Percentiles rank a stretch among this genome's conserved stretches.
phyloP scores from a whole-genome alignment of 2,797 vertebrate genomes.

The Diceros bicornis region DNA sequence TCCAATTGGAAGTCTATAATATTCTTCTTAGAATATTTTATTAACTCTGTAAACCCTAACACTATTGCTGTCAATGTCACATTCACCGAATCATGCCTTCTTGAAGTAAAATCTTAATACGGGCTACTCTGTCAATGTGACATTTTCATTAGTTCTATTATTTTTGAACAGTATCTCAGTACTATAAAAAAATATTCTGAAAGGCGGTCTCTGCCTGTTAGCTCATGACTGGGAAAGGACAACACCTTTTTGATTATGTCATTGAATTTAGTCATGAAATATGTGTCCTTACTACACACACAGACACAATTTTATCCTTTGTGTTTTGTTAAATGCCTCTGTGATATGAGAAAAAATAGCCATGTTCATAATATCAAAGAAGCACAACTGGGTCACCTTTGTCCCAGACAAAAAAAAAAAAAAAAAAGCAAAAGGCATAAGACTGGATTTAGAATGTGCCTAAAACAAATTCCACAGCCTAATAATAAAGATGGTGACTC shows the following conservation, averaged over 20 bases:
- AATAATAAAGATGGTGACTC: slow-evolving; percentile 75
- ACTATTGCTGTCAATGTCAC: slow-evolving; percentile 70
- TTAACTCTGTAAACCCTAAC: slow-evolving; percentile 69
- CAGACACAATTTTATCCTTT: slow-evolving; percentile 72
- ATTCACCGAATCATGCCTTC: slow-evolving; percentile 59
- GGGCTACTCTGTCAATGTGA: slow-evolving; percentile 77
- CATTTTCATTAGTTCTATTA: slow-evolving; percentile 82
- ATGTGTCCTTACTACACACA: slow-evolving; percentile 56
- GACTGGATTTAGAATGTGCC: slow-evolving; percentile 78
- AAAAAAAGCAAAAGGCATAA: slow-evolving; percentile 57
- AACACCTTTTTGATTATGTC: slow-evolving; percentile 72
- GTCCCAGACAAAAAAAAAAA: slow-evolving; percentile 63
- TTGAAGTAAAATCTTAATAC: slow-evolving; percentile 79
- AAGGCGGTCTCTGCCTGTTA: slow-evolving; percentile 54
- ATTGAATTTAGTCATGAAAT: slow-evolving; percentile 69
- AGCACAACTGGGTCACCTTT: slow-evolving; percentile 82
- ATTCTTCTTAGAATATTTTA: slow-evolving; percentile 66
- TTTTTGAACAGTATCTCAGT: slow-evolving; percentile 72
- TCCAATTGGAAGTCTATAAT: neutral
- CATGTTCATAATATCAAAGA: slow-evolving; percentile 78
- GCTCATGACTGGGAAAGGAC: slow-evolving; percentile 56
- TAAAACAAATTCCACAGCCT: slow-evolving; percentile 75
- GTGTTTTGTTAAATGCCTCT: slow-evolving; percentile 74
- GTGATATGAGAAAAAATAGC: slow-evolving; percentile 74
- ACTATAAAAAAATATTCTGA: slow-evolving; percentile 69